A percentile compares a stretch with the other conserved stretches of the same genome.
phyloP scores from a whole-genome alignment of 2,797 vertebrate species.

The Neosilurus mollespiculum region DNA sequence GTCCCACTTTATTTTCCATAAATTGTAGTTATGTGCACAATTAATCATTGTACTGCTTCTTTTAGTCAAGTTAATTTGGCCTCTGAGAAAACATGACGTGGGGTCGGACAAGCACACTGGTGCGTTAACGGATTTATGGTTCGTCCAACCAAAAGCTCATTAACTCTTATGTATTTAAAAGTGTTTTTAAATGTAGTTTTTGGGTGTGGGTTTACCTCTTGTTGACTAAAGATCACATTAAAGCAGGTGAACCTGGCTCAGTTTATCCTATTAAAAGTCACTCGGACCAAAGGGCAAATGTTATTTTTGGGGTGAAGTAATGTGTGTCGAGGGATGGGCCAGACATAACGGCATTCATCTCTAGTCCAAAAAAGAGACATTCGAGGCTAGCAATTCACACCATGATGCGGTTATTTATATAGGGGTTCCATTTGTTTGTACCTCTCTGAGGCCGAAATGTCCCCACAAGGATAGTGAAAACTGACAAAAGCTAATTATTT shows the following conservation, averaged over 20 bases:
- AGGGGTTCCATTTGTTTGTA: not conserved
- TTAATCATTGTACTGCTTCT: not conserved
- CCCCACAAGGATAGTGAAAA: too few relatives aligned
- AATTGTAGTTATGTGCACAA: not conserved
- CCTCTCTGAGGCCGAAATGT: too few relatives aligned
- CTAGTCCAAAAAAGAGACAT: slow-evolving; percentile 62
- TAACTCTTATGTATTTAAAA: slow-evolving; percentile 16
- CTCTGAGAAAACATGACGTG: not conserved
- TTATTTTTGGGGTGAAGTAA: slow-evolving; percentile 63
- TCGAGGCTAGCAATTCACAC: slow-evolving; percentile 8
- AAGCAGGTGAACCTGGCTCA: slow-evolving; percentile 41
- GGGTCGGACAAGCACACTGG: not conserved
- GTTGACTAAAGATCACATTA: slow-evolving; percentile 23
- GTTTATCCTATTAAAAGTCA: slow-evolving; percentile 33
- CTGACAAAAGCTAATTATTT: too few relatives aligned
- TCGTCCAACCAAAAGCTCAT: not conserved
- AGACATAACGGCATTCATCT: slow-evolving; percentile 69
- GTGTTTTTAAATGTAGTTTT: not conserved
- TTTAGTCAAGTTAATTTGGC: not conserved
- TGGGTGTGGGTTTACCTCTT: not conserved
- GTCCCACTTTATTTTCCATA: not conserved
- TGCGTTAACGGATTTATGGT: not conserved
- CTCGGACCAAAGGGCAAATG: slow-evolving; percentile 64
- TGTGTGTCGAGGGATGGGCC: slow-evolving; percentile 56
- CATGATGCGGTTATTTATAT: slow-evolving; percentile 8